These are phyloP conservation scores for Hoplias malabaricus DNA, from an alignment of 2,113 vertebrate species.

Conservation along the genomic window DNA sequence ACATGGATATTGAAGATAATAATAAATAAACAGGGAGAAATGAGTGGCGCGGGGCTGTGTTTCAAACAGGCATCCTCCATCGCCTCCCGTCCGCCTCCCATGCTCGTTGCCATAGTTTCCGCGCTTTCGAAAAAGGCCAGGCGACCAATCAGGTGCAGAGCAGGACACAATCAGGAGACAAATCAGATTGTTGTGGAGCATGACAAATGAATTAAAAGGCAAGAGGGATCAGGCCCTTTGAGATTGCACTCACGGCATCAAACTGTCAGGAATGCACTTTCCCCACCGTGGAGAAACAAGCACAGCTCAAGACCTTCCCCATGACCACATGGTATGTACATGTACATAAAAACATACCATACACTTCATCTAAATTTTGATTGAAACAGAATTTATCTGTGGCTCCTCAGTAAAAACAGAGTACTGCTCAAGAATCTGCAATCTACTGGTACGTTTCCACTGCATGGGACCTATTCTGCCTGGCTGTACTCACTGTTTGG, in stretches of 20 bases:
- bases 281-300: not conserved
- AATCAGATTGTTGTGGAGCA: conserved; percentile 47
- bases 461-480: too few species aligned
- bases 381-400: not conserved
- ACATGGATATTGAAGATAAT: conserved; percentile 70
- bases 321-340: not conserved
- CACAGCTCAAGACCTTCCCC: not conserved
- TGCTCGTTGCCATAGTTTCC: conserved; percentile 67
- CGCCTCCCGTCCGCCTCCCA: conserved; percentile 45
- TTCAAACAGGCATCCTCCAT: conserved; percentile 60
- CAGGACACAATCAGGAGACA: conserved; percentile 39
- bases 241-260: conserved; percentile 35
- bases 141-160: conserved; percentile 46
- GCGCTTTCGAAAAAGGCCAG: conserved; percentile 51
- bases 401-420: too few species aligned
- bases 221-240: conserved; percentile 35
- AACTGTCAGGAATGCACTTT: not conserved
- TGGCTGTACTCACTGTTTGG: too few species aligned
- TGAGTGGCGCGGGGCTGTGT: conserved; percentile 19
- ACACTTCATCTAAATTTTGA: not conserved
- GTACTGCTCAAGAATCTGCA: too few species aligned
- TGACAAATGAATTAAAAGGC: conserved; percentile 47
- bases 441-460: too few species aligned
- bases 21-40: conserved; percentile 60
- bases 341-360: not conserved